Conservation (phyloP, 2,113 vertebrate species). For the Leucopternis melanops region DNA sequence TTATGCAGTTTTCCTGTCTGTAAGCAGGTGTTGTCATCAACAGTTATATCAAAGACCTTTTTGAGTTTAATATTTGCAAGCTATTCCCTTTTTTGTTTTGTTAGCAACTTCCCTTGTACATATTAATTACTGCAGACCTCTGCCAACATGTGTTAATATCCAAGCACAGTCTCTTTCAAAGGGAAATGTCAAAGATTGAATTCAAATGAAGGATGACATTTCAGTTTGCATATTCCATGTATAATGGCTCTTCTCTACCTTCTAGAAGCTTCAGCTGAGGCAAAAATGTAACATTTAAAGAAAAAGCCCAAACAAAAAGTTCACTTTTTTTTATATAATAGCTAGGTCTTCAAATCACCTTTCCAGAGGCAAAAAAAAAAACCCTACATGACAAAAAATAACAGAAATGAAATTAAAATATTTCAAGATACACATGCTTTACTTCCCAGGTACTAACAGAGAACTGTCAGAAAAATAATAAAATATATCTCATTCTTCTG, state of each 20-base stretch:
- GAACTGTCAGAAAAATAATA: background rate
- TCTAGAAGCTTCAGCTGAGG: background rate
- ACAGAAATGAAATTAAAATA: background rate
- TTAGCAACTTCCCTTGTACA: background rate
- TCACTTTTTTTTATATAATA: background rate
- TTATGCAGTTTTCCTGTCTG: background rate
- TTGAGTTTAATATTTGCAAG: conserved; percentile 20
- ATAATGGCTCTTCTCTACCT: background rate
- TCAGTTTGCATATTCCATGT: background rate
- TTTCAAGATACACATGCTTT: background rate
- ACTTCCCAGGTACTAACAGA: background rate
- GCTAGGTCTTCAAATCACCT: background rate
- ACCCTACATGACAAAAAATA: background rate
- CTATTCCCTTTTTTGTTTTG: conserved; percentile 43
- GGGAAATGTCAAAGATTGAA: conserved; percentile 21
- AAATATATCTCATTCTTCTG: background rate
- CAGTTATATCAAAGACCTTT: background rate
- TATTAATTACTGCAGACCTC: conserved; percentile 34
- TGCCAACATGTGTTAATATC: conserved; percentile 5
- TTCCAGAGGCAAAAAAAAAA: background rate
- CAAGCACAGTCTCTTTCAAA: conserved; percentile 7
- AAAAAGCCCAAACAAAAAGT: background rate
- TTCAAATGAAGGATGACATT: conserved; percentile 40
- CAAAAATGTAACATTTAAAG: background rate
- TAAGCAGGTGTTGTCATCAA: background rate